Base-by-base conservation (phyloP, 2,888 invertebrate species). In the Amphipoea lucens region DNA sequence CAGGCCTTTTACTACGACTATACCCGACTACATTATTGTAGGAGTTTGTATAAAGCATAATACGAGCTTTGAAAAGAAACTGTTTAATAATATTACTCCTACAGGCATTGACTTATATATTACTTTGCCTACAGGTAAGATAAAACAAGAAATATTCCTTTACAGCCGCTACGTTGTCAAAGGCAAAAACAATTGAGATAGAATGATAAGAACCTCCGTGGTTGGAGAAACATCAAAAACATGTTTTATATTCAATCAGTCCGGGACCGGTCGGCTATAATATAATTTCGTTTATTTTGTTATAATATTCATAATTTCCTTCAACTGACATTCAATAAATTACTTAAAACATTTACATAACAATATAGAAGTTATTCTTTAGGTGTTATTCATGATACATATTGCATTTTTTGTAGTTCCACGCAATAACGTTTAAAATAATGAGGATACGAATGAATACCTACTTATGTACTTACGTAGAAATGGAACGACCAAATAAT, bases 211-310 rank as follows among this genome's bases (percentile, higher is more conserved):
- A 81, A 86, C 84, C 88, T 88, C 85, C 68, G 83, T 79, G 84
- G 83, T 80, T 79, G 86, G 67, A 83, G 85, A 81, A 88, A 90
- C 87, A 88, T 89, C 87, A 90, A 90, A 88, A 89, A 90, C 89
- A 86, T 89, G 89, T 90, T 91, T 88, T 83, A 86, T 88, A 88
- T 90, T 91, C 87, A 87, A 90, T 90, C 82, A 89, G 74, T 83
- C 74, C 72, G 63, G 70, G 85, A 87, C 85, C 85, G 85, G 87
- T 87, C 81, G 79, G 69, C 81, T 80, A 73, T 83, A 86, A 84
- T 79, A 88, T 73, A 86, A 90, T 83, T 89, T 85, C 84, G 80
- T 89, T 85, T 84, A 77, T 86, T 87, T 89, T 88, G 76, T 88
- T 89, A 87, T 79, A 40, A 40, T 4, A 82, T 81, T 81, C 82